These are phyloP conservation scores for Bambusicola thoracicus DNA, from an alignment of 2,113 vertebrate genomes.

Conservation along the genomic window DNA sequence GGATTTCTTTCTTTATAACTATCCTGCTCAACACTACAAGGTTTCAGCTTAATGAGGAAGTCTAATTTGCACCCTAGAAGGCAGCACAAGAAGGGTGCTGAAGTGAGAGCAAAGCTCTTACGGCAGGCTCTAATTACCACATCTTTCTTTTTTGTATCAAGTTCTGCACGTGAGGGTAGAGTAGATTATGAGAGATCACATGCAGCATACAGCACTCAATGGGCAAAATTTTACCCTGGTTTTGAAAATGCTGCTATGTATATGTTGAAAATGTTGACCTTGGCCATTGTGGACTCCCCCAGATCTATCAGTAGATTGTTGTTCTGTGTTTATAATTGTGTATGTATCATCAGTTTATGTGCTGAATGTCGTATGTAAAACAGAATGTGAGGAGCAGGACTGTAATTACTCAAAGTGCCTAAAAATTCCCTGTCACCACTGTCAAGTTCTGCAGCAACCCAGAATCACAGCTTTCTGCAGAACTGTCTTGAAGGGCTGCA, in stretches of 20 bases:
- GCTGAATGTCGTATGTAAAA: constrained; percentile 63
- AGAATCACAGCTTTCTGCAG: not conserved
- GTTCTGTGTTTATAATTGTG: constrained; percentile 43
- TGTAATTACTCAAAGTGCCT: not conserved
- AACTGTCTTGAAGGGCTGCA: not conserved
- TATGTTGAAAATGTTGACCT: not conserved
- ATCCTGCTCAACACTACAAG: not conserved
- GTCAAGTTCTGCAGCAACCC: not conserved
- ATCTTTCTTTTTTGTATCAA: not conserved
- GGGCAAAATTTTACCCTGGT: not conserved
- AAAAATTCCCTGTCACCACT: not conserved
- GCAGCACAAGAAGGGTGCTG: not conserved
- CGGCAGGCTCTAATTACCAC: not conserved
- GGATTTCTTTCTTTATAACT: not conserved
- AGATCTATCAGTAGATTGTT: constrained; percentile 29
- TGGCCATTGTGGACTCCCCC: not conserved
- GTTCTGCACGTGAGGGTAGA: not conserved
- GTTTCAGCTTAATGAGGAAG: not conserved
- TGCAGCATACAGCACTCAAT: not conserved
- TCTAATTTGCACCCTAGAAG: not conserved
- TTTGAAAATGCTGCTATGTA: not conserved
- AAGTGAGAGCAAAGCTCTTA: constrained; percentile 7
- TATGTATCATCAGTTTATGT: constrained; percentile 30
- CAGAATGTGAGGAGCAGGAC: not conserved
- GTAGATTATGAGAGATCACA: not conserved